A percentile compares a stretch with the other conserved stretches of the same genome.
These are phyloP conservation scores for Escarpia spicata DNA, from an alignment of 2,888 invertebrate genomes.

Conservation along the genomic window DNA sequence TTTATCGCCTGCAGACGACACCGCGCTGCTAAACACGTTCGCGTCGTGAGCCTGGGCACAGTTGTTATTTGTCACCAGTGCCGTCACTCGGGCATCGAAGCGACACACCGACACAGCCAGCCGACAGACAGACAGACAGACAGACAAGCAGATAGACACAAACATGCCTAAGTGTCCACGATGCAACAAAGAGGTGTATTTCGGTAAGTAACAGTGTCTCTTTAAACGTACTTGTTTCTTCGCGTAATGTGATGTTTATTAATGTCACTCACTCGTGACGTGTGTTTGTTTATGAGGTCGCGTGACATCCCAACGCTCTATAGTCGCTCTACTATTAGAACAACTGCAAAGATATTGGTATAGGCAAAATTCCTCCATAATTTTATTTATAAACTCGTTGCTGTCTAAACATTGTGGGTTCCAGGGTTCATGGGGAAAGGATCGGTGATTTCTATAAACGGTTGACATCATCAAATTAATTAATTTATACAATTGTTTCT, in stretches of 20 bases:
- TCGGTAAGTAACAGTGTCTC: conserved; percentile 48
- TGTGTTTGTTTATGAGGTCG: not conserved
- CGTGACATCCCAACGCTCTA: too few relatives aligned
- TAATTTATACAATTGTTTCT: too few relatives aligned
- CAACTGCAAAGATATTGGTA: too few relatives aligned
- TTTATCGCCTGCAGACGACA: not conserved
- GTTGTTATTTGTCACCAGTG: not conserved
- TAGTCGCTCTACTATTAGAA: too few relatives aligned
- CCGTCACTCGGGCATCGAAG: not conserved
- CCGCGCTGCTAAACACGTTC: not conserved
- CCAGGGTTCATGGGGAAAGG: too few relatives aligned
- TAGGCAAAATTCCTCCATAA: too few relatives aligned
- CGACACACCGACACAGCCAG: not conserved
- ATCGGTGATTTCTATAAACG: too few relatives aligned
- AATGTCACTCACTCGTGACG: not conserved
- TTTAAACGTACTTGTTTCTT: not conserved
- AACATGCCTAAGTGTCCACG: conserved; percentile 60
- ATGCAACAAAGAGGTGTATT: conserved; percentile 59
- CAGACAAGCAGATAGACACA: not conserved
- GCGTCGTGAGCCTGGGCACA: not conserved
- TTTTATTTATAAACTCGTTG: too few relatives aligned
- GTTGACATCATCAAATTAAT: too few relatives aligned
- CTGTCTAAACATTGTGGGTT: too few relatives aligned
- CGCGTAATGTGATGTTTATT: not conserved
- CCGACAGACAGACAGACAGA: not conserved